These are phyloP conservation scores for Micrasema minimum DNA, from an alignment of 1,140 invertebrate genomes.

Conservation along the genomic window DNA sequence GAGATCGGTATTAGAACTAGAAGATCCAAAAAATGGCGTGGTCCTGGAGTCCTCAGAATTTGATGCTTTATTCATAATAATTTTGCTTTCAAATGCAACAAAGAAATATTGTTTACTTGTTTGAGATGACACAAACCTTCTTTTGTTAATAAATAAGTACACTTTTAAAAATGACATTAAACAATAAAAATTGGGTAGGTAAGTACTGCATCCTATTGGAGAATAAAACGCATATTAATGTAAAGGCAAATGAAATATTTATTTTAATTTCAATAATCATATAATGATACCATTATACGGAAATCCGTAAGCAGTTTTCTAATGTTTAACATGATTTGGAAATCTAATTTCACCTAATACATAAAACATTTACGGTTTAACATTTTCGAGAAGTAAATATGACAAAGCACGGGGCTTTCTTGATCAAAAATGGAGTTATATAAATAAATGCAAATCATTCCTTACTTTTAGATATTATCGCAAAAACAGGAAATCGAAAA, in stretches of 20 bases:
- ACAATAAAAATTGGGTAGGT: too few species aligned
- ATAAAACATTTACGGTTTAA: slow-evolving; percentile 40
- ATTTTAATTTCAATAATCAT: slow-evolving; percentile 47
- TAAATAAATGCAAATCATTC: slow-evolving; percentile 17
- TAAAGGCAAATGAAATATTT: slow-evolving; percentile 49
- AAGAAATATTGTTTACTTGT: background rate
- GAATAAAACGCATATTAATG: slow-evolving; percentile 36
- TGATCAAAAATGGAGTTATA: slow-evolving; percentile 15
- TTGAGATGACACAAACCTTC: background rate
- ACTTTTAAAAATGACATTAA: too few species aligned
- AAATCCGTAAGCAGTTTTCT: slow-evolving; percentile 43
- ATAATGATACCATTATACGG: too few species aligned
- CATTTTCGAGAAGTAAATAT: slow-evolving; percentile 30
- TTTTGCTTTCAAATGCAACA: background rate
- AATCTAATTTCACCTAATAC: slow-evolving; percentile 46
- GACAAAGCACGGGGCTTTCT: slow-evolving; percentile 4
- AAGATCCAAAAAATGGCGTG: slow-evolving; percentile 24
- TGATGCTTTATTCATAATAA: slow-evolving; percentile 6
- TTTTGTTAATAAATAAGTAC: too few species aligned
- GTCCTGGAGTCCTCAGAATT: slow-evolving; percentile 3
- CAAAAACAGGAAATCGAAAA: background rate
- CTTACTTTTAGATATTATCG: slow-evolving; percentile 5
- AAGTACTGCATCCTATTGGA: background rate
- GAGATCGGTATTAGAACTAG: slow-evolving; percentile 9
- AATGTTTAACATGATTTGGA: slow-evolving; percentile 46